Percentiles rank a stretch among this genome's conserved stretches.
phyloP scores from a whole-genome alignment of 2,113 vertebrate genomes.

The Rhynchopsitta pachyrhyncha region DNA sequence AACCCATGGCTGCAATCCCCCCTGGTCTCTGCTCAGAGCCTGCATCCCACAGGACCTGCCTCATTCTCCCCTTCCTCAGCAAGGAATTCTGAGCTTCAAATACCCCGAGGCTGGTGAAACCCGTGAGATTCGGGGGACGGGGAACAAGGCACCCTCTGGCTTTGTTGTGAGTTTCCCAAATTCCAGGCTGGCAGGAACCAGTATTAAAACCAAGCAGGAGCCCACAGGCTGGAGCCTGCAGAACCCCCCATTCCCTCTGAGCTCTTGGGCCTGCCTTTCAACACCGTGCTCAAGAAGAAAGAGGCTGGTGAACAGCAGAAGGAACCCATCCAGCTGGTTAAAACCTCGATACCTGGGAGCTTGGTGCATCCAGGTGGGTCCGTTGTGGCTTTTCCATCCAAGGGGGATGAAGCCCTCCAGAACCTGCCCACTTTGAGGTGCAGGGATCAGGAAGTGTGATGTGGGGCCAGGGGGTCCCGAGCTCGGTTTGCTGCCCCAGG shows the following conservation, averaged over 20 bases:
- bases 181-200: background rate
- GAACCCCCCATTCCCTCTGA: background rate
- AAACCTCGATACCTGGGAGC: fast-evolving
- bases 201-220: background rate
- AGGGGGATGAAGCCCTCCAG: background rate
- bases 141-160: background rate
- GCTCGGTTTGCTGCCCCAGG: background rate
- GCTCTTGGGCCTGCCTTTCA: background rate
- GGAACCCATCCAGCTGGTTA: background rate
- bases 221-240: background rate
- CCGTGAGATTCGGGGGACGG: background rate
- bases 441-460: background rate
- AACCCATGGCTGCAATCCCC: background rate
- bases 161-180: background rate
- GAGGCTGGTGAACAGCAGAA: background rate
- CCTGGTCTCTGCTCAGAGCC: background rate
- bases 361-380: background rate
- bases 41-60: background rate
- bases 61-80: background rate
- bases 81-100: background rate
- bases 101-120: background rate
- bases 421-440: background rate
- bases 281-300: background rate
- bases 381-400: fast-evolving
- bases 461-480: fast-evolving